phyloP scores from a whole-genome alignment of 1,140 invertebrate genomes.

The Caenorhabditis remanei region DNA sequence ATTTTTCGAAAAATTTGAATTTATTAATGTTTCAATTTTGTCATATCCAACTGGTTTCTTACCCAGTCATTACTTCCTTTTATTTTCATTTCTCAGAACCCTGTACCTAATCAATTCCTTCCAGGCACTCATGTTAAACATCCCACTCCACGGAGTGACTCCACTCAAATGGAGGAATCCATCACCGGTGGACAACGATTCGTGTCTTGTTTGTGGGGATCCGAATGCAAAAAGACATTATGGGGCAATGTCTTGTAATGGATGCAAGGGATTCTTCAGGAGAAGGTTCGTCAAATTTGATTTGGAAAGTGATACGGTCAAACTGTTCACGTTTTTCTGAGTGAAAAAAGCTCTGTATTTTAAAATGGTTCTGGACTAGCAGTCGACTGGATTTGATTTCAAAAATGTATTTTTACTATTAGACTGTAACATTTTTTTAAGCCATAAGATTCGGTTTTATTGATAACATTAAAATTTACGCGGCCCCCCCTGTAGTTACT shows the following conservation, averaged over 20 bases:
- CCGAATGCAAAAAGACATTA: constrained; percentile 43
- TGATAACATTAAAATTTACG: too few relatives aligned
- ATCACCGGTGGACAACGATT: neutral
- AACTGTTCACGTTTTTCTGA: too few relatives aligned
- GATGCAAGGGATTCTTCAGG: constrained; percentile 57
- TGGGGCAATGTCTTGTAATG: constrained; percentile 53
- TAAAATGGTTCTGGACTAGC: too few relatives aligned
- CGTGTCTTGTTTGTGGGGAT: constrained; percentile 47
- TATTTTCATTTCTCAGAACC: neutral
- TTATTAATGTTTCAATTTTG: neutral
- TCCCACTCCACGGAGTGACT: neutral
- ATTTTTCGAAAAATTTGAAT: too few relatives aligned
- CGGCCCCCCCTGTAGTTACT: too few relatives aligned
- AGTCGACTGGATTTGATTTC: too few relatives aligned
- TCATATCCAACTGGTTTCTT: too few relatives aligned
- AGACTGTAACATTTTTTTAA: too few relatives aligned
- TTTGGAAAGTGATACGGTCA: too few relatives aligned
- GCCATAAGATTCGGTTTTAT: too few relatives aligned
- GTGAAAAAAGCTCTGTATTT: too few relatives aligned
- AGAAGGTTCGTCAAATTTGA: constrained; percentile 9
- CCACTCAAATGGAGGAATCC: constrained; percentile 5
- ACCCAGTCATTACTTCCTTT: neutral
- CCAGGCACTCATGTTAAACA: neutral
- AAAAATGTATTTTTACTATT: too few relatives aligned
- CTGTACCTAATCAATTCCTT: neutral